Conservation (phyloP, 2,113 vertebrate genomes). For the Xyliphius kryptos region DNA sequence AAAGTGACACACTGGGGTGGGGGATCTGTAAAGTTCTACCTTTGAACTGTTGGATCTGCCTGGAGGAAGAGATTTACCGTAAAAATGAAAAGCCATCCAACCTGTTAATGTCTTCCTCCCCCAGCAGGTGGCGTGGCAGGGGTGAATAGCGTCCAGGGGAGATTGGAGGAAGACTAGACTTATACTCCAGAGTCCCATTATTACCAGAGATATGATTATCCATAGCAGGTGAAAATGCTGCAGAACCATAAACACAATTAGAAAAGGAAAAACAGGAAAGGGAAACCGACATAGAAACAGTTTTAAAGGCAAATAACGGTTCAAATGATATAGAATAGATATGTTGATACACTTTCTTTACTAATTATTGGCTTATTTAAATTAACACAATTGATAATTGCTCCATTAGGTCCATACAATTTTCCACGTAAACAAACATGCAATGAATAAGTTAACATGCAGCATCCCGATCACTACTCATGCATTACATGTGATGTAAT, state of each 20-base stretch:
- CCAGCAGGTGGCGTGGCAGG: slow-evolving; percentile 88
- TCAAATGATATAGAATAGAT: too few species aligned
- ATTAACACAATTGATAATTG: too few species aligned
- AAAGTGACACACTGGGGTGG: slow-evolving; percentile 35
- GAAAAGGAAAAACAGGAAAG: too few species aligned
- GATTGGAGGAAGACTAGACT: slow-evolving; percentile 79
- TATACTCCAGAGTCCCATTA: slow-evolving; percentile 92
- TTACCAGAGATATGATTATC: slow-evolving; percentile 91
- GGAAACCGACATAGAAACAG: too few species aligned
- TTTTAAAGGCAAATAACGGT: too few species aligned
- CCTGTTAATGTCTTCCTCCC: slow-evolving; percentile 95
- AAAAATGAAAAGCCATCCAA: slow-evolving; percentile 78
- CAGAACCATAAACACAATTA: slow-evolving; percentile 3
- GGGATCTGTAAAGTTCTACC: slow-evolving; percentile 48
- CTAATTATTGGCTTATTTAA: too few species aligned
- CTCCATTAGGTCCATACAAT: too few species aligned
- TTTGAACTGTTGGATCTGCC: slow-evolving; percentile 45
- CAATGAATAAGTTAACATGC: too few species aligned
- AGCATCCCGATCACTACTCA: too few species aligned
- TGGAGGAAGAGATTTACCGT: slow-evolving; percentile 62
- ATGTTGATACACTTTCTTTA: too few species aligned
- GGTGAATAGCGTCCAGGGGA: slow-evolving; percentile 91
- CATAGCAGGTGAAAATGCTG: slow-evolving; percentile 88
- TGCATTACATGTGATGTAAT: too few species aligned
- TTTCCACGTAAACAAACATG: too few species aligned